Evolutionary conservation across 2,888 invertebrate species (phyloP), one percentile per base, ranked within the genome.

Genomic region (Thymelicus acteon): DNA sequence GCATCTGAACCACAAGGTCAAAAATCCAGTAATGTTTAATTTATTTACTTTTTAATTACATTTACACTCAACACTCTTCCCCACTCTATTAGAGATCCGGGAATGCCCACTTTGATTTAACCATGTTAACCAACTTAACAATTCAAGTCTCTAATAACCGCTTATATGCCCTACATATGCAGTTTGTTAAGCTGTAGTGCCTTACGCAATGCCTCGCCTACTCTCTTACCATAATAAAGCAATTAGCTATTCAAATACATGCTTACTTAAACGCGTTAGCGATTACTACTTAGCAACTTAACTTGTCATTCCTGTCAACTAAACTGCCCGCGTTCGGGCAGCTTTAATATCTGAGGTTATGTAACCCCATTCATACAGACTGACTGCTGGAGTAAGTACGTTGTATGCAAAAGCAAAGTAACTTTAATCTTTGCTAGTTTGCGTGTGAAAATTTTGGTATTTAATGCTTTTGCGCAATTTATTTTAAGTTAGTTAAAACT

Each of bases 311-410:
- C 57, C 57, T 58, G 69, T 62, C 68, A 62, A 68, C 47, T 19
- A 39, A 39, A 61, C 58, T 58, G 49, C 44, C 63, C 57, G 54
- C 62, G 47, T 68, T 58, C 62, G 60, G 62, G 48, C 48, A 15
- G 37, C 57, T 62, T 63, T 57, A 63, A 58, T 58, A 69, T 62
- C 37, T 62, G 62, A 62, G 69, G 58, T 69, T 47, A 63, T 69
- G 48, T 69, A 69, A 69, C 62, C 69, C 69, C 63, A 63, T 69
- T 69, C 44, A 52, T 39, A 49, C 44, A 44, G 39, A 48, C 62
- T 48, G n/a, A 49, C 31, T 57, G 57, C 37, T 48, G 57, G 47
- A 58, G 47, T 48, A 0, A 24, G n/a, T n/a, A 19, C 19, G 54
- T 57, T 54, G 52, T 62, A 60, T 68, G 61, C 62, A 52, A 19